Conservation (phyloP, 2,113 vertebrate genomes). For the Zonotrichia leucophrys region DNA sequence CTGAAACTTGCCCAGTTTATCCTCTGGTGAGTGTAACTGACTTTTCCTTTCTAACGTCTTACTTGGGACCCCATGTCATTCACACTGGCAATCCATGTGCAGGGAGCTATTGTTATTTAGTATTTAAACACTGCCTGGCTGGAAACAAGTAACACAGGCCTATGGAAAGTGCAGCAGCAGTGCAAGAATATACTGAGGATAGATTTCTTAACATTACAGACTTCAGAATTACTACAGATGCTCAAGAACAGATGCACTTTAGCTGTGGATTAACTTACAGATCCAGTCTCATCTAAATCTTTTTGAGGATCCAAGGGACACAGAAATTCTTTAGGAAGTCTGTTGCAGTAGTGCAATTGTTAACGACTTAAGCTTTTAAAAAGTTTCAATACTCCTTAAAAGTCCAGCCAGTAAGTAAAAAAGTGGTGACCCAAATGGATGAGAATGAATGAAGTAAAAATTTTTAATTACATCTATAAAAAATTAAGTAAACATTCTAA, state of each 20-base stretch:
- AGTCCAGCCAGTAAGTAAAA: background rate
- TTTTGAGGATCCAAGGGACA: background rate
- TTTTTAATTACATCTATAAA: background rate
- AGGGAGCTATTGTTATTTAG: background rate
- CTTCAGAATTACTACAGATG: background rate
- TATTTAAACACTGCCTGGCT: background rate
- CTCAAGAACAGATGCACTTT: background rate
- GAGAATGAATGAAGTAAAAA: background rate
- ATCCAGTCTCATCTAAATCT: background rate
- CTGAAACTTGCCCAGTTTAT: background rate
- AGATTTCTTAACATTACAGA: background rate
- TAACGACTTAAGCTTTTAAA: background rate
- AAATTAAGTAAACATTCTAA: background rate
- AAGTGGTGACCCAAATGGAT: background rate
- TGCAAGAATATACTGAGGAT: background rate
- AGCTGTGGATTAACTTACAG: background rate
- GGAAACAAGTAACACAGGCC: background rate
- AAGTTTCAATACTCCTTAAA: background rate
- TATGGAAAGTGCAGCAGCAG: background rate
- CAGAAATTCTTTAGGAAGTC: background rate
- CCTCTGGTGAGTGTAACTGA: background rate
- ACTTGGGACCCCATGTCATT: background rate
- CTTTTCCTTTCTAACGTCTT: background rate
- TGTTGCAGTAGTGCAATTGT: background rate
- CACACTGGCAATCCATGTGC: background rate